Percentiles rank a stretch among this genome's conserved stretches.
Conservation (phyloP, 2,888 invertebrate species). For the Plusia festucae region DNA sequence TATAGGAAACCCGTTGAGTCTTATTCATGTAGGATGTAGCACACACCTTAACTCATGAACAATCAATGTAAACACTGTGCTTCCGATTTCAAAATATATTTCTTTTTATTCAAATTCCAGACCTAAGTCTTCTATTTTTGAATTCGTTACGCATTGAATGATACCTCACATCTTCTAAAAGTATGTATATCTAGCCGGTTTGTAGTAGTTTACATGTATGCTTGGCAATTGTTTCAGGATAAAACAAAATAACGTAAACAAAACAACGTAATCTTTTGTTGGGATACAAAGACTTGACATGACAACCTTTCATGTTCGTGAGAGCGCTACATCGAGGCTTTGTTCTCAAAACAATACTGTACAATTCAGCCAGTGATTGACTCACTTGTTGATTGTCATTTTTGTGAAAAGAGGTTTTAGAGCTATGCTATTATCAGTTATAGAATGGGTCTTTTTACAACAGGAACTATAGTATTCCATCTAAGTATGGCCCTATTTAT, state of each 20-base stretch:
- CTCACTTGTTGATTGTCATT: conserved; percentile 11
- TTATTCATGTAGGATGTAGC: too few relatives aligned
- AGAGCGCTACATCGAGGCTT: conserved; percentile 8
- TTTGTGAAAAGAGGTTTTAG: not conserved
- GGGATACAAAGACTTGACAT: not conserved
- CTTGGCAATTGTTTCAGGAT: not conserved
- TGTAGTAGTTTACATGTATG: not conserved
- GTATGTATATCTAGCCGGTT: too few relatives aligned
- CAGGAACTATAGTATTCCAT: not conserved
- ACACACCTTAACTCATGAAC: too few relatives aligned
- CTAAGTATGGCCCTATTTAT: not conserved
- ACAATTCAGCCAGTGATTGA: conserved; percentile 16
- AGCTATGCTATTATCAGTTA: too few relatives aligned
- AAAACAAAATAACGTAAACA: not conserved
- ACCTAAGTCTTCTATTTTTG: too few relatives aligned
- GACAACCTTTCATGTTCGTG: not conserved
- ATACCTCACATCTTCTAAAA: too few relatives aligned
- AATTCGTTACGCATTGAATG: too few relatives aligned
- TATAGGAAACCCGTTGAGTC: too few relatives aligned
- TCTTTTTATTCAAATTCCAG: too few relatives aligned
- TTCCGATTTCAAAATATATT: too few relatives aligned
- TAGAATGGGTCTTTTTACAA: too few relatives aligned
- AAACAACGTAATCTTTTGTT: not conserved
- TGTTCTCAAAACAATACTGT: conserved; percentile 19
- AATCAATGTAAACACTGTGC: too few relatives aligned